phyloP scores from a whole-genome alignment of 2,888 invertebrate species.

The Litoditis marina region DNA sequence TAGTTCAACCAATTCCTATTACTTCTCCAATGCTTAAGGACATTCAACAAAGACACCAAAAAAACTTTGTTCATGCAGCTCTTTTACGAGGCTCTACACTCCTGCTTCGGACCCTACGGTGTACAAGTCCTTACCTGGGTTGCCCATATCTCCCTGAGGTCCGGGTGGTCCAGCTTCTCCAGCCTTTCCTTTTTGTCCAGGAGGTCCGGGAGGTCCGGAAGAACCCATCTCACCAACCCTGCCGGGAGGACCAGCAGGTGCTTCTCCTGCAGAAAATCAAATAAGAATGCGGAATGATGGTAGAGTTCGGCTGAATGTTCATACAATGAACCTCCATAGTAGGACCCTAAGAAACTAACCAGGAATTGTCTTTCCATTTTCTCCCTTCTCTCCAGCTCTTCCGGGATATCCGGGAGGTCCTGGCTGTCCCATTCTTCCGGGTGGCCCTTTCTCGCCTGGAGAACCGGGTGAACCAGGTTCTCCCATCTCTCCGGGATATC shows the following conservation, averaged over 20 bases:
- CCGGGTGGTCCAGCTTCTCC: conserved; percentile 52
- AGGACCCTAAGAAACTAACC: too few species aligned
- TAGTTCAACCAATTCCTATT: neutral
- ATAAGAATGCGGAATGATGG: too few species aligned
- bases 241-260: conserved; percentile 50
- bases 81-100: too few species aligned
- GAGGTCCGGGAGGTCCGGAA: conserved; percentile 50
- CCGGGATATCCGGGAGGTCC: conserved; percentile 55
- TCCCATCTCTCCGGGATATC: conserved; percentile 58
- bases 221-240: conserved; percentile 55
- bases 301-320: too few species aligned
- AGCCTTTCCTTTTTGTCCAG: conserved; percentile 48
- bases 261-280: too few species aligned
- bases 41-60: too few species aligned
- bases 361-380: conserved; percentile 31
- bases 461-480: conserved; percentile 52
- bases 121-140: conserved; percentile 36
- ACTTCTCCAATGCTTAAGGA: too few species aligned
- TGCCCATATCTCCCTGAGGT: conserved; percentile 57
- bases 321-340: too few species aligned
- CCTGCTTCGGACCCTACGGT: too few species aligned
- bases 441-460: conserved; percentile 49
- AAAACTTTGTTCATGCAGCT: too few species aligned
- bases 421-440: conserved; percentile 44
- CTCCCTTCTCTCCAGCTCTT: conserved; percentile 52